A percentile compares a stretch with the other conserved stretches of the same genome.
phyloP scores from a whole-genome alignment of 2,113 vertebrate genomes.

The Poicephalus gulielmi region DNA sequence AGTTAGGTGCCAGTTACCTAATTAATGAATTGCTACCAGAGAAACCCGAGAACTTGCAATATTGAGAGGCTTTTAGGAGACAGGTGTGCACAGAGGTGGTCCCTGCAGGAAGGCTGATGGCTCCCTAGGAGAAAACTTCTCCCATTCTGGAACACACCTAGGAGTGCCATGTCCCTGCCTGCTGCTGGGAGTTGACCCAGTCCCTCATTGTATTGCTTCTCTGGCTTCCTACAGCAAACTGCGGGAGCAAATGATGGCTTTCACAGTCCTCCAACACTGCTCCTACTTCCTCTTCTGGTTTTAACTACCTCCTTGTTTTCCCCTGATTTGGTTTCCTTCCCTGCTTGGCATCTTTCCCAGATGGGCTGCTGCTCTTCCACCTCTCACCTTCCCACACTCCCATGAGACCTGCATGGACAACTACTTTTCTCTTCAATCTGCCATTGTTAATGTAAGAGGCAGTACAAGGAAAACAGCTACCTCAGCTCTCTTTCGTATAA shows the following conservation, averaged over 20 bases:
- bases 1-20: neutral
- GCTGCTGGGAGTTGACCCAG: neutral
- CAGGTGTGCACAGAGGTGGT: neutral
- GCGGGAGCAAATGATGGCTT: neutral
- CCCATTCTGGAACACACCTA: neutral
- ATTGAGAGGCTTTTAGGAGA: neutral
- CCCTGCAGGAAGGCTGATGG: neutral
- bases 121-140: neutral
- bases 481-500: neutral
- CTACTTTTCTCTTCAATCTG: neutral
- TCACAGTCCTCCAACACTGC: neutral
- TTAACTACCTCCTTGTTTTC: neutral
- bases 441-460: neutral
- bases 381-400: neutral
- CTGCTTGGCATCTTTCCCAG: neutral
- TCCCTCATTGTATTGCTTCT: neutral
- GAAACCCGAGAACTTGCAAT: neutral
- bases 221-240: neutral
- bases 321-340: neutral
- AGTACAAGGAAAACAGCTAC: neutral
- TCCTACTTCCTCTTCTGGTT: neutral
- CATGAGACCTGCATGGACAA: accelerated
- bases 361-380: neutral
- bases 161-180: neutral
- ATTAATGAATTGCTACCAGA: neutral